Evolutionary conservation across 2,888 invertebrate species (phyloP), one percentile per base, ranked within the genome.

Genomic region (Tanypteryx hageni): DNA sequence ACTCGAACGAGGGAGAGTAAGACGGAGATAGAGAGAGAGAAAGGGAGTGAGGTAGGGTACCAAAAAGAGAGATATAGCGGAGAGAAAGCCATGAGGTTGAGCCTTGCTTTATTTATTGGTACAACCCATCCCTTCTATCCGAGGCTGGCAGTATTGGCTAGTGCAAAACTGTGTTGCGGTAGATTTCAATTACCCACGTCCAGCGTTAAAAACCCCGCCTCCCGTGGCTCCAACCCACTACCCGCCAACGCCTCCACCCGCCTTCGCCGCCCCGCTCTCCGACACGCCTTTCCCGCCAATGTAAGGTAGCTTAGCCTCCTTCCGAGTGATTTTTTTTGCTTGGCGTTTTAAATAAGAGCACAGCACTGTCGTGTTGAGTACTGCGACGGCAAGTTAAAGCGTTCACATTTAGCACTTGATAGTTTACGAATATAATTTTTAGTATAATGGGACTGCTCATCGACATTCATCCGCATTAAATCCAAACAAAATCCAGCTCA

Each of bases 131-230:
- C 86, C 61, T 61, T 86, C 86, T 11, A 64, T 86, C 86, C 59
- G 9, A 82, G n/a, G 81, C 92, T 58, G 58, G 83, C 92, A 92
- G 85, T 92, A 92, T 92, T 92, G 92, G 83, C 91, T 86, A 92
- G 92, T 92, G 92, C 92, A 31, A 92, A 92, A 92, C 92, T 91
- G 76, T 92, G 92, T 92, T 92, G 92, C 89, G 92, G 92, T 92
- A 81, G 91, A 92, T 92, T 92, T 92, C 92, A 92, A 92, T 92
- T 92, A 92, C 81, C 82, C 84, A 31, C 81, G 31, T 59, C 81
- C 84, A 18, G 58, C 57, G 76, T 82, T 85, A 84, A 64, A 59
- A 92, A 59, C 86, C 76, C 84, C 56, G 14, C 56, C 59, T 85
- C 57, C 61, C 18, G 11, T n/a, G 13, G 13, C 31, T n/a, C 85